Evolutionary conservation across 2,797 vertebrate genomes (phyloP), one percentile per base, ranked within the genome.

Genomic region (Megalops cyprinoides): DNA sequence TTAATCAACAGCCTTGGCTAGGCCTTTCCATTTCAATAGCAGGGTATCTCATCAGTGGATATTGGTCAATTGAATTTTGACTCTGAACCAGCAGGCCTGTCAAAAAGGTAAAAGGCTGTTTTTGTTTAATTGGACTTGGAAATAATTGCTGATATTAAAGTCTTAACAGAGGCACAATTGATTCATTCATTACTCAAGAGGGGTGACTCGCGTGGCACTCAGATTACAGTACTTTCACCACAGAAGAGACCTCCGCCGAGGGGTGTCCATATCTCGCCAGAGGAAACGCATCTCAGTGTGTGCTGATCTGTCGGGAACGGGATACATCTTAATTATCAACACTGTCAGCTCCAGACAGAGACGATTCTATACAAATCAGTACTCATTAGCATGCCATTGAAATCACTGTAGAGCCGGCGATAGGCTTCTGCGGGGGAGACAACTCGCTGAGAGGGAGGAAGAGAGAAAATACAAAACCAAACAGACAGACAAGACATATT

Each of bases 61-160:
- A 85, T 89, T 86, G 69, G 48, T 82, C 62, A 49, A 62, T 79
- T 86, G 74, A 84, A 80, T 82, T 88, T 74, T 49, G 79, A 85
- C 77, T 84, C 12, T 67, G 77, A 80, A 88, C 80, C 42, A 73
- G 71, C 42, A 65, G 71, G 80, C 69, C 83, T 83, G 79, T 82
- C 78, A 84, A 84, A 82, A 84, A 82, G 82, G 69, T 81, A 82
- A 85, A 76, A 79, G 55, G 74, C 81, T 87, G 78, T 90, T 86
- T 84, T 82, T 84, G 81, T 88, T 88, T 89, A 62, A 86, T 85
- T 86, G 86, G 84, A 90, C 86, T 82, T 14, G n/a, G 80, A 82
- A 89, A 84, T 83, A 85, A 87, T 84, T 84, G 87, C 83, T 86
- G 81, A 89, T 88, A 88, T 90, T 87, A 85, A 89, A 90, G 86